These are phyloP conservation scores for Hyposoter dolosus DNA, from an alignment of 2,888 invertebrate genomes.

Conservation along the genomic window DNA sequence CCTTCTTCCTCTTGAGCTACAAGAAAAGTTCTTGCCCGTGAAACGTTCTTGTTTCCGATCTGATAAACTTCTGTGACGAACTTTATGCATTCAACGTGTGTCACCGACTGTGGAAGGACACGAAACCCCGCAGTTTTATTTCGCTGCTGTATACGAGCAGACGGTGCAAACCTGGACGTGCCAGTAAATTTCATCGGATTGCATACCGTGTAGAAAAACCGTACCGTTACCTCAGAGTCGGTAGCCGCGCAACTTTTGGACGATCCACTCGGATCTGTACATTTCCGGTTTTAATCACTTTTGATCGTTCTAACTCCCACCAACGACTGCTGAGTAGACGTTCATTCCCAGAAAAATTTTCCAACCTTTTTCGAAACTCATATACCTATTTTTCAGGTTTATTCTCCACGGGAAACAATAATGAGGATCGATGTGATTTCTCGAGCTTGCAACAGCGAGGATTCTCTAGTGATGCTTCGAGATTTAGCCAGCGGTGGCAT, in stretches of 20 bases:
- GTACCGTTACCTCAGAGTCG: not conserved
- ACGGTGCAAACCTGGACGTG: slow-evolving; percentile 11
- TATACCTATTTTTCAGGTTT: not conserved
- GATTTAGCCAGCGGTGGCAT: slow-evolving; percentile 30
- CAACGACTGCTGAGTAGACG: not conserved
- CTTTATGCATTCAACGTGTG: slow-evolving; percentile 76
- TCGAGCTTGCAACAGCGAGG: not conserved
- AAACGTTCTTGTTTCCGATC: slow-evolving; percentile 71
- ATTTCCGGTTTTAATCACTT: not conserved
- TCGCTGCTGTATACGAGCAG: slow-evolving; percentile 9
- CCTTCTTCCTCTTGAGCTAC: slow-evolving; percentile 2
- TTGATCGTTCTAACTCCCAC: not conserved
- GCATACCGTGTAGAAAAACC: not conserved
- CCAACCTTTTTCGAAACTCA: not conserved
- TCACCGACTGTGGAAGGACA: slow-evolving; percentile 59
- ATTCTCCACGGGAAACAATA: not conserved
- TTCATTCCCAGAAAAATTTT: not conserved
- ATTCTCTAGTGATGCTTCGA: slow-evolving; percentile 33
- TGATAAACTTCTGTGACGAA: slow-evolving; percentile 72
- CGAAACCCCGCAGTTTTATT: slow-evolving; percentile 59
- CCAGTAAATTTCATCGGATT: not conserved
- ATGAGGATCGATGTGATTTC: not conserved
- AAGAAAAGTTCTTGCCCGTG: slow-evolving; percentile 25
- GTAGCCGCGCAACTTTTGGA: not conserved
- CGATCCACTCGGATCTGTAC: not conserved